A percentile compares a stretch with the other conserved stretches of the same genome.
Evolutionary conservation across 2,888 invertebrate species (phyloP).

Genomic region (Gonocerus acuteangulatus): DNA sequence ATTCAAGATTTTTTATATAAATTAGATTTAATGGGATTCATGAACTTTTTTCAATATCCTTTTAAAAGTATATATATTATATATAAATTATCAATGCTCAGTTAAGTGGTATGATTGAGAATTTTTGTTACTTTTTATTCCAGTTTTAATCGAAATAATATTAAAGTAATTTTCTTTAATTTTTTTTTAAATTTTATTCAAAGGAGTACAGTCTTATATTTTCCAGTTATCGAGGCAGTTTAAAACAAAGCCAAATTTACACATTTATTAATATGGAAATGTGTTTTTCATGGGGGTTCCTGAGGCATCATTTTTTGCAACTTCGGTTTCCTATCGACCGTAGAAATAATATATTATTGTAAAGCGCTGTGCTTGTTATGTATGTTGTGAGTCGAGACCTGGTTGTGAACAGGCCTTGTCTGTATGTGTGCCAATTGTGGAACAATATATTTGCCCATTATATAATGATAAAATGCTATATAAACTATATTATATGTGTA

Average conservation of each 20-base stretch:
- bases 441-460: constrained; percentile 32
- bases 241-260: constrained; percentile 22
- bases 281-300: constrained; percentile 31
- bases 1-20: constrained; percentile 37
- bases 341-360: constrained; percentile 22
- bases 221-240: constrained; percentile 12
- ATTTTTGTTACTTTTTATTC: constrained; percentile 25
- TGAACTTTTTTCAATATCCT: constrained; percentile 31
- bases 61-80: constrained; percentile 23
- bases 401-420: constrained; percentile 7
- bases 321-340: constrained; percentile 26
- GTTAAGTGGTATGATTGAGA: constrained; percentile 35
- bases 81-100: constrained; percentile 36
- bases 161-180: constrained; percentile 8
- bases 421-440: constrained; percentile 35
- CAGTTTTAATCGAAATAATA: constrained; percentile 4
- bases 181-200: constrained; percentile 17
- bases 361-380: constrained; percentile 35
- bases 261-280: constrained; percentile 26
- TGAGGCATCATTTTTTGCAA: constrained; percentile 29
- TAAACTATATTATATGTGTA: constrained; percentile 23
- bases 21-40: constrained; percentile 27
- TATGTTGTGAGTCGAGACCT: constrained; percentile 25
- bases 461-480: constrained; percentile 19
- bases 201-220: constrained; percentile 4